phyloP scores from a whole-genome alignment of 2,888 invertebrate genomes.

The Erebia aethiops region DNA sequence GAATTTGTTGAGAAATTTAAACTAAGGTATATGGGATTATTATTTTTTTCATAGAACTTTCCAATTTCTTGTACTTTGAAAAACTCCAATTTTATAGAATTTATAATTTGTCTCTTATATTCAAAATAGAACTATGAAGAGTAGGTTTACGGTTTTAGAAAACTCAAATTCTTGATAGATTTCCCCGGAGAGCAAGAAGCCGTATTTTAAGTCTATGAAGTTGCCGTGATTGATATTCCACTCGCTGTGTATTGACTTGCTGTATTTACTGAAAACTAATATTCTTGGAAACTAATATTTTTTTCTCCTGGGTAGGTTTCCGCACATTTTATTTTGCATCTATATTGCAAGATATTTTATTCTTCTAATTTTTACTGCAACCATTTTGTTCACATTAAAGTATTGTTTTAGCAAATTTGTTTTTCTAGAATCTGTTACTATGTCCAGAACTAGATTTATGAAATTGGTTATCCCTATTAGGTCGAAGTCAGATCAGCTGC shows the following conservation, averaged over 20 bases:
- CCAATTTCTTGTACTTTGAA: too few species aligned
- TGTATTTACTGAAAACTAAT: slow-evolving; percentile 2
- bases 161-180: slow-evolving; percentile 35
- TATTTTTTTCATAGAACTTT: too few species aligned
- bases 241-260: slow-evolving; percentile 37
- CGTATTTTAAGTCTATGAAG: slow-evolving; percentile 19
- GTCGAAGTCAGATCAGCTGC: slow-evolving; percentile 42
- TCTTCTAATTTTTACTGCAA: background rate
- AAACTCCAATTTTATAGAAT: background rate
- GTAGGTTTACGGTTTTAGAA: slow-evolving; percentile 22
- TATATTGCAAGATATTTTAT: background rate
- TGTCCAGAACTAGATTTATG: background rate
- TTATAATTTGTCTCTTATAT: background rate
- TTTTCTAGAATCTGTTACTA: background rate
- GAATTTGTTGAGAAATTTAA: too few species aligned
- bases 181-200: slow-evolving; percentile 34
- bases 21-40: too few species aligned
- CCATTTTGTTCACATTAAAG: background rate
- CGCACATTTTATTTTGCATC: too few species aligned
- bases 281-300: background rate
- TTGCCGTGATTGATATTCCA: slow-evolving; percentile 37
- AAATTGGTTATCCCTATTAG: slow-evolving; percentile 1
- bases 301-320: too few species aligned
- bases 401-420: background rate
- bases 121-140: background rate